These are phyloP conservation scores for Philereme vetulata DNA, from an alignment of 2,888 invertebrate genomes.

Conservation along the genomic window DNA sequence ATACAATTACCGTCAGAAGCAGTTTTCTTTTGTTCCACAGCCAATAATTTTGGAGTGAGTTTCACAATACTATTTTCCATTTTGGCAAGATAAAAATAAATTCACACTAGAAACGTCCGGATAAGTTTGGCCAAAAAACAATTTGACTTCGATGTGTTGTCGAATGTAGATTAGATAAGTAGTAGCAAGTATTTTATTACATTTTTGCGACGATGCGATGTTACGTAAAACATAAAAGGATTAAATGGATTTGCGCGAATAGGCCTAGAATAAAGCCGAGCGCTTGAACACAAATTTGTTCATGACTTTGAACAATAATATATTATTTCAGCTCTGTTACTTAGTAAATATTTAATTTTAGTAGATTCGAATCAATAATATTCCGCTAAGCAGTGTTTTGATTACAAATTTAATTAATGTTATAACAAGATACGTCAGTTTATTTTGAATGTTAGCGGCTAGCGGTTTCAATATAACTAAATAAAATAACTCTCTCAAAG, in stretches of 20 bases:
- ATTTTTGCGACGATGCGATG: constrained; percentile 27
- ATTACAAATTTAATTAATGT: too few species aligned
- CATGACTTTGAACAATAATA: neutral
- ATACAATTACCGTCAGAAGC: constrained; percentile 62
- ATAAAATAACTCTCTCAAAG: too few species aligned
- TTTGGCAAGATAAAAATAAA: constrained; percentile 35
- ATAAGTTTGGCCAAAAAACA: constrained; percentile 52
- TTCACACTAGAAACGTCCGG: constrained; percentile 47
- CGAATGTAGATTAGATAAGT: constrained; percentile 61
- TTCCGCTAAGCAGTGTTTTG: too few species aligned
- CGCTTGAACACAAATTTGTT: neutral
- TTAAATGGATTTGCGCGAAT: constrained; percentile 24
- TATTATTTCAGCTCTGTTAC: neutral
- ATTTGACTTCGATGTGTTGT: constrained; percentile 52
- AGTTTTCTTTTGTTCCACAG: constrained; percentile 54
- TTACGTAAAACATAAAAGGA: constrained; percentile 43
- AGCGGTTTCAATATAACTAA: too few species aligned
- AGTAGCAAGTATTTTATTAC: constrained; percentile 54
- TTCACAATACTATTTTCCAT: constrained; percentile 62
- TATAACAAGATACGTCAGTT: too few species aligned
- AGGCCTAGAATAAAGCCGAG: constrained; percentile 1
- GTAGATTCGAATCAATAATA: too few species aligned
- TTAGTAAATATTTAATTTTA: constrained; percentile 1
- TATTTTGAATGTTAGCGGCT: too few species aligned
- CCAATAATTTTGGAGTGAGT: constrained; percentile 48